Evolutionary conservation across 2,888 invertebrate species (phyloP).

Genomic region (Phaonia tiefii): DNA sequence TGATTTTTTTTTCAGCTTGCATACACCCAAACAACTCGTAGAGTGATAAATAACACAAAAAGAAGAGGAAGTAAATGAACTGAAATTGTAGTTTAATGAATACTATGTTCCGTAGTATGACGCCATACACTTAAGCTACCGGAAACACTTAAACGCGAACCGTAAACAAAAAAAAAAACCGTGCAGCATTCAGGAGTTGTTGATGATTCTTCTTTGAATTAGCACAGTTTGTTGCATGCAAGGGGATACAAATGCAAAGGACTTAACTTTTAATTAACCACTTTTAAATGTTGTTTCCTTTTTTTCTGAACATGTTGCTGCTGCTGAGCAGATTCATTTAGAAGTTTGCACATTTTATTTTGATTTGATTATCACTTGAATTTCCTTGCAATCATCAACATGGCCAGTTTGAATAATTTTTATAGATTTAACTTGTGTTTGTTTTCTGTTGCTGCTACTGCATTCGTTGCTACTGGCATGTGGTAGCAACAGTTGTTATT

Average conservation of each 20-base stretch:
- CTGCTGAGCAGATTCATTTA: not conserved
- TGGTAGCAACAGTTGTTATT: slow-evolving; percentile 46
- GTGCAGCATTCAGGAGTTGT: slow-evolving; percentile 4
- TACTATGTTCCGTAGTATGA: too few relatives aligned
- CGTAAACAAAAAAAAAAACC: not conserved
- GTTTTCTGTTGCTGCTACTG: slow-evolving; percentile 1
- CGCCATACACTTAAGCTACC: slow-evolving; percentile 15
- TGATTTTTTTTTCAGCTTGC: not conserved
- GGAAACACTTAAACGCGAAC: slow-evolving; percentile 22
- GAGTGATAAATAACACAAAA: slow-evolving; percentile 12
- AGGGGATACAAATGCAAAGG: slow-evolving; percentile 14
- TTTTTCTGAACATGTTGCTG: slow-evolving; percentile 2
- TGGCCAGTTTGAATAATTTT: slow-evolving; percentile 21
- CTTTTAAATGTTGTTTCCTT: slow-evolving; percentile 26
- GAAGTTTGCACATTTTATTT: slow-evolving; percentile 31
- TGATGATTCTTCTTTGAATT: too few relatives aligned
- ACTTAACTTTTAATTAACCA: slow-evolving; percentile 32
- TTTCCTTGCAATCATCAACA: slow-evolving; percentile 48
- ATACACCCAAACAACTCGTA: too few relatives aligned
- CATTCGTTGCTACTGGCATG: slow-evolving; percentile 16
- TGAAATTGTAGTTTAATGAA: not conserved
- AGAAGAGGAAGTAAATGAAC: not conserved
- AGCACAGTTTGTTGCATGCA: slow-evolving; percentile 9
- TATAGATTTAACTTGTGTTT: slow-evolving; percentile 24
- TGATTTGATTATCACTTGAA: slow-evolving; percentile 50